Percentiles rank a stretch among this genome's conserved stretches.
phyloP scores from a whole-genome alignment of 2,888 invertebrate genomes.

The Patella caerulea region DNA sequence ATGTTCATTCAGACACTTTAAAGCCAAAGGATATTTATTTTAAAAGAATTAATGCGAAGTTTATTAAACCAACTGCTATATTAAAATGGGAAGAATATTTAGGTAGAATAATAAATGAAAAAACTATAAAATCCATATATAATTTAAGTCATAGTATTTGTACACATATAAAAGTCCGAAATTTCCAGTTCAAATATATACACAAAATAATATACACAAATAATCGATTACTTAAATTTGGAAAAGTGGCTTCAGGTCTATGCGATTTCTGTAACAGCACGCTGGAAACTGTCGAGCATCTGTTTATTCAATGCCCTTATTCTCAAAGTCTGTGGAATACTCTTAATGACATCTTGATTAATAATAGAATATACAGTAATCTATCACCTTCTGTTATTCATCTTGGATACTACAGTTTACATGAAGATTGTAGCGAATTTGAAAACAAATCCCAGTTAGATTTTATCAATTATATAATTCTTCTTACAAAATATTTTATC shows the following conservation, averaged over 20 bases:
- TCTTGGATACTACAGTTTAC: too few relatives aligned
- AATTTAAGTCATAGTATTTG: not conserved
- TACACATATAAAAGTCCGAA: not conserved
- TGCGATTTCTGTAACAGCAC: not conserved
- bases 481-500: too few relatives aligned
- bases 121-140: not conserved
- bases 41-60: not conserved
- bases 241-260: not conserved
- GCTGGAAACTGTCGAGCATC: not conserved
- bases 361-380: too few relatives aligned
- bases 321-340: too few relatives aligned
- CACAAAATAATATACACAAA: not conserved
- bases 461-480: too few relatives aligned
- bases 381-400: too few relatives aligned
- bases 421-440: too few relatives aligned
- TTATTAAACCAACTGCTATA: not conserved
- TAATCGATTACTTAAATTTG: not conserved
- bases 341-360: too few relatives aligned
- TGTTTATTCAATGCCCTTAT: not conserved
- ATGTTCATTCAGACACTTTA: not conserved
- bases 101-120: not conserved
- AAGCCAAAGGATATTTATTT: not conserved
- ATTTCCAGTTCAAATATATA: conserved; percentile 1
- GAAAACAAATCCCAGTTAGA: too few relatives aligned
- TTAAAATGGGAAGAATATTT: not conserved